phyloP scores from a whole-genome alignment of 2,888 invertebrate genomes.

The Chydorus sphaericus region DNA sequence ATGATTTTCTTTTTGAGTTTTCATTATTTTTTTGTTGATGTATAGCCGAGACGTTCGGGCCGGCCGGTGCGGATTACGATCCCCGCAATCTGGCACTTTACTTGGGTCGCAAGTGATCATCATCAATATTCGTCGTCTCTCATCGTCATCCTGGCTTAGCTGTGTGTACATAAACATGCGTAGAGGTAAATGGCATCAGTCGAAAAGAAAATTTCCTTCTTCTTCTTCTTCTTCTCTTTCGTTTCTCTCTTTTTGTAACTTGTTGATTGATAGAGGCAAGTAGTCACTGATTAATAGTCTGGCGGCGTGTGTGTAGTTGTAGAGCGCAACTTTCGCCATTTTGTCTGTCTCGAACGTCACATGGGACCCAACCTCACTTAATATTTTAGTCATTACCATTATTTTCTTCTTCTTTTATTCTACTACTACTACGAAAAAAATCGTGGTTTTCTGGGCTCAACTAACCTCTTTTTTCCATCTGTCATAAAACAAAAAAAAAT shows the following conservation, averaged over 20 bases:
- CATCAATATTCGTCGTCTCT: neutral
- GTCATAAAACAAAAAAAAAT: neutral
- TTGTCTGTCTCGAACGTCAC: too few relatives aligned
- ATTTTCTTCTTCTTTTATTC: neutral
- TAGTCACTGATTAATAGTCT: constrained; percentile 2
- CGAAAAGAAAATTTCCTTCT: neutral
- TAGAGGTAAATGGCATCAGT: neutral
- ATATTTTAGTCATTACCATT: neutral
- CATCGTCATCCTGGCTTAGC: neutral
- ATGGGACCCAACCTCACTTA: neutral
- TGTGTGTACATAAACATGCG: neutral
- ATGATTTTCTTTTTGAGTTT: constrained; percentile 2
- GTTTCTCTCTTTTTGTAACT: neutral
- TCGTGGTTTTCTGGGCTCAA: neutral
- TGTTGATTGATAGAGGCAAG: neutral
- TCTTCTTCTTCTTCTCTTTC: neutral
- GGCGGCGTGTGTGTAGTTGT: neutral
- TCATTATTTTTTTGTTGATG: neutral
- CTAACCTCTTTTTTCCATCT: neutral
- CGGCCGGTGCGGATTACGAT: constrained; percentile 13
- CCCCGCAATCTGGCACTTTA: constrained; percentile 12
- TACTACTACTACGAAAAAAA: neutral
- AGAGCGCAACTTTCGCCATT: neutral
- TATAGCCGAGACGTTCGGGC: constrained; percentile 11
- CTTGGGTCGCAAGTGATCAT: constrained; percentile 11